Evolutionary conservation across 2,113 vertebrate species (phyloP).

Genomic region (Pelvicachromis taeniatus): DNA sequence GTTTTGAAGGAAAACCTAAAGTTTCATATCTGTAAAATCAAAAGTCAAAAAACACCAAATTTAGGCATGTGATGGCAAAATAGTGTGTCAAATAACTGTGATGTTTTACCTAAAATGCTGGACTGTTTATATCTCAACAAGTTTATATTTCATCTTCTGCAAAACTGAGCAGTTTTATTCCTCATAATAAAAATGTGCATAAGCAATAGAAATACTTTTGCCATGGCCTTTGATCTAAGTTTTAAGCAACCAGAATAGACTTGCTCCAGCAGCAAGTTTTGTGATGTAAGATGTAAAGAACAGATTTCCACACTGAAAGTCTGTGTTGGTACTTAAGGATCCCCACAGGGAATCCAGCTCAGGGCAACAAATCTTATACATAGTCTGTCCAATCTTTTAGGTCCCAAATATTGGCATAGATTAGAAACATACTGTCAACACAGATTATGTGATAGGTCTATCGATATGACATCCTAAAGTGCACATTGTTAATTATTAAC

Average conservation of each 20-base stretch:
- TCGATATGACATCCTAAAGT: background rate
- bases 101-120: background rate
- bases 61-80: background rate
- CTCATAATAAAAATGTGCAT: background rate
- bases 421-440: background rate
- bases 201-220: background rate
- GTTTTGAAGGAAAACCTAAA: background rate
- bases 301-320: background rate
- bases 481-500: conserved; percentile 43
- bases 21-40: background rate
- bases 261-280: background rate
- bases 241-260: background rate
- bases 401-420: background rate
- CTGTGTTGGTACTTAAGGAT: background rate
- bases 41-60: background rate
- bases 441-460: background rate
- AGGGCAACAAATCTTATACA: background rate
- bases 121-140: background rate
- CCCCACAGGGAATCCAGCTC: background rate
- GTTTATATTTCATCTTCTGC: background rate
- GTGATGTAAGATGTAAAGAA: background rate
- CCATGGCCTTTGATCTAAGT: background rate
- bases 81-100: background rate
- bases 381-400: background rate
- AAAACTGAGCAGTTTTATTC: background rate